These are phyloP conservation scores for Chrysochloris asiatica DNA, from an alignment of 2,113 vertebrate genomes.

Conservation along the genomic window DNA sequence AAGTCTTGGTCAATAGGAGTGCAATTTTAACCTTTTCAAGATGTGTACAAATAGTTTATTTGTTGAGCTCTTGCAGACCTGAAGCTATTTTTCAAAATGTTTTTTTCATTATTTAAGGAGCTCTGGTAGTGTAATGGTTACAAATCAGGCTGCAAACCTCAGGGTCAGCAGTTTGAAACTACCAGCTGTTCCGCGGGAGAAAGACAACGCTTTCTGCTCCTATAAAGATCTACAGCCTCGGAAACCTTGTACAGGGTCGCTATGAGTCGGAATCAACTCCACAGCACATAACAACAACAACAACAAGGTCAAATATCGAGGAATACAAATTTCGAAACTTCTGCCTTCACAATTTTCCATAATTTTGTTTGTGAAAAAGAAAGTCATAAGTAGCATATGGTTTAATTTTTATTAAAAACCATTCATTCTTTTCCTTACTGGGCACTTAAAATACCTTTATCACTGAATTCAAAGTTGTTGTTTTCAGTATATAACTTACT, in stretches of 20 bases:
- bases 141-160: too few species aligned
- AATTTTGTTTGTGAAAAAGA: constrained; percentile 53
- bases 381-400: constrained; percentile 28
- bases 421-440: constrained; percentile 42
- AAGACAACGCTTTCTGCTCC: too few species aligned
- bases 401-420: constrained; percentile 41
- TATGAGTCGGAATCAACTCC: too few species aligned
- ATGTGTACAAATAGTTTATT: not conserved
- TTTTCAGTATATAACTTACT: not conserved
- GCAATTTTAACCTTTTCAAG: not conserved
- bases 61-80: not conserved
- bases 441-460: constrained; percentile 43
- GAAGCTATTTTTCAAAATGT: constrained; percentile 3
- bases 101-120: not conserved
- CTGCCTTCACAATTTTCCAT: constrained; percentile 5
- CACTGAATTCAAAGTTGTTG: not conserved
- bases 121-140: too few species aligned
- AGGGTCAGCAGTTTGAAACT: too few species aligned
- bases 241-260: too few species aligned
- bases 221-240: too few species aligned
- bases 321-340: constrained; percentile 41
- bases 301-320: constrained; percentile 1
- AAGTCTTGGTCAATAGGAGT: not conserved
- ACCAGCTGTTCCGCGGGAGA: too few species aligned
- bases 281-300: too few species aligned